phyloP scores from a whole-genome alignment of 2,888 invertebrate species.

The Platycheirus rosarum region DNA sequence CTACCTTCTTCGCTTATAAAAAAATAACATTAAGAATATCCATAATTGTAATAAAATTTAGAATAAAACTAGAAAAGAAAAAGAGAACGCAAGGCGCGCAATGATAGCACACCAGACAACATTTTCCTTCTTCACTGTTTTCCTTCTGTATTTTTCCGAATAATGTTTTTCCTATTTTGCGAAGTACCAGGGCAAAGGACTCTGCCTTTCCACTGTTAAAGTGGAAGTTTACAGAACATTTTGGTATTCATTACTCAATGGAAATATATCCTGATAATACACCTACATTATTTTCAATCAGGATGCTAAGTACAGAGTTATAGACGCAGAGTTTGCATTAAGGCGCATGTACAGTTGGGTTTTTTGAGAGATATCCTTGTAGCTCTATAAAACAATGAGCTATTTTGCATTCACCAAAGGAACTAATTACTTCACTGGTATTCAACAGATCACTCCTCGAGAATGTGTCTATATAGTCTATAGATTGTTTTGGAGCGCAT shows the following conservation, averaged over 20 bases:
- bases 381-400: constrained; percentile 51
- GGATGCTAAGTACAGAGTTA: background rate
- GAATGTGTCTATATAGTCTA: constrained; percentile 24
- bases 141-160: constrained; percentile 12
- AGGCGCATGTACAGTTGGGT: background rate
- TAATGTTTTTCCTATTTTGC: background rate
- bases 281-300: constrained; percentile 34
- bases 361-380: background rate
- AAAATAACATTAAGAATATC: no score
- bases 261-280: constrained; percentile 27
- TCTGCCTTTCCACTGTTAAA: constrained; percentile 12
- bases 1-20: no score
- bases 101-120: constrained; percentile 17
- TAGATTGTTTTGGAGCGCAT: background rate
- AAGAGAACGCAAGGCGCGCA: constrained; percentile 3
- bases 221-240: constrained; percentile 31
- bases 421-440: constrained; percentile 71
- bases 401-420: constrained; percentile 68
- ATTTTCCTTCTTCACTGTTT: background rate
- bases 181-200: background rate
- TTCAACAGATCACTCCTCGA: constrained; percentile 62
- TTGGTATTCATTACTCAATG: constrained; percentile 51
- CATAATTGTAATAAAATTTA: no score
- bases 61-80: constrained; percentile 1
- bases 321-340: no score